Base-by-base conservation (phyloP, 2,113 vertebrate genomes). In the Fregata magnificens region DNA sequence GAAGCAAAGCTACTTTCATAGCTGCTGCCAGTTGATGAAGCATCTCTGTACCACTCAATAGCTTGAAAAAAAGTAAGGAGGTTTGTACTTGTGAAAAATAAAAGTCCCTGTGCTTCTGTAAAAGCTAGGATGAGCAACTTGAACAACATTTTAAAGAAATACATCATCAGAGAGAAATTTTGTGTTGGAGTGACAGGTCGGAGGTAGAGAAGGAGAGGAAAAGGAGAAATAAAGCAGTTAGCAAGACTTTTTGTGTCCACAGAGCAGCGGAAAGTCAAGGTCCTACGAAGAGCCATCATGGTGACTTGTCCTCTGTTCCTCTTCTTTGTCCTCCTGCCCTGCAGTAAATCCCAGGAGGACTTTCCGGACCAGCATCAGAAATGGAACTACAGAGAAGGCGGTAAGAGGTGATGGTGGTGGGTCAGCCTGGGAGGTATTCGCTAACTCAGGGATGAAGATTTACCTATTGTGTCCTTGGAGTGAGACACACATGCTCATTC, bases 311-410 rank as follows among this genome's bases (percentile, higher is more conserved):
- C 55, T 73, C 72, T 97, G 90, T 81, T 96, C 84, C 44, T 97
- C 65, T 76, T 96, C 78, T 95, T 96, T 59, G 5, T 93, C 53
- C 70, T 96, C 73, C 77, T 96, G 55, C 91, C 90, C 74, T 91
- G 82, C 61, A 86, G 88, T 82, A 83, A 86, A 88, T 86, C 90
- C 31, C 93, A 93, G 73, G 92, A 94, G 31, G 95, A 97, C 11
- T 77, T 96, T 47, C 74, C 87, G 66, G 87, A 96, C 73, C 85
- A 92, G n/a, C 44, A 89, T 81, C 94, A 96, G 78, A 93, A 94
- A 66, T 98, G 98, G 98, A 95, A 98, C 94, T 98, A 98, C 92
- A 97, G 97, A 96, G 98, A 98, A 76, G 98, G 98, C 16, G 96
- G 98, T 98, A 97, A 94, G 97, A 92, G 9, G 9, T 66, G 42